A percentile compares a stretch with the other conserved stretches of the same genome.
Conservation (phyloP, 2,113 vertebrate genomes). For the Anseranas semipalmata region DNA sequence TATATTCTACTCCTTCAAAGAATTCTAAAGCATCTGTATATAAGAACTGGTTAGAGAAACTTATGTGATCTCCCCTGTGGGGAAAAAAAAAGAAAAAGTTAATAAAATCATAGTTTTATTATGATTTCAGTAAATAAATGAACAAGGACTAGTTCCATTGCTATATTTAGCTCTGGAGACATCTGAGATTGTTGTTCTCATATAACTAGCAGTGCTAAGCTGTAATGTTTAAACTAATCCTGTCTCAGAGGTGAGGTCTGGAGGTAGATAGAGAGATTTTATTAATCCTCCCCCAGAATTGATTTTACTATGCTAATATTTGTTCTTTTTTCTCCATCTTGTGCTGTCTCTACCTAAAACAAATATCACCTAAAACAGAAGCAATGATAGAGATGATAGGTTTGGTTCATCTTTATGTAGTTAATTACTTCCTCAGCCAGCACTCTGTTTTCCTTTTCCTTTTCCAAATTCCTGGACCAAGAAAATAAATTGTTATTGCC, state of each 20-base stretch:
- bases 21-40: neutral
- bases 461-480: neutral
- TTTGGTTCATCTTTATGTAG: neutral
- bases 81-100: neutral
- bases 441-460: neutral
- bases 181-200: neutral
- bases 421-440: neutral
- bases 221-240: neutral
- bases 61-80: neutral
- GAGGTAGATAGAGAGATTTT: neutral
- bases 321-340: neutral
- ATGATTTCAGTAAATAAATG: neutral
- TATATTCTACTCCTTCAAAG: neutral
- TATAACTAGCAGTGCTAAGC: neutral
- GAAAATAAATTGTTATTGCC: neutral
- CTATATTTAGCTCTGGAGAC: neutral
- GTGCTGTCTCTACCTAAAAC: neutral
- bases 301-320: neutral
- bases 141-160: neutral
- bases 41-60: neutral
- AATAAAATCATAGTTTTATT: neutral
- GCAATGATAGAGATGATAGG: neutral
- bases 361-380: neutral
- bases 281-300: neutral
- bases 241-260: neutral